These are phyloP conservation scores for Nematopogon swammerdamellus DNA, from an alignment of 2,888 invertebrate genomes.

Conservation along the genomic window DNA sequence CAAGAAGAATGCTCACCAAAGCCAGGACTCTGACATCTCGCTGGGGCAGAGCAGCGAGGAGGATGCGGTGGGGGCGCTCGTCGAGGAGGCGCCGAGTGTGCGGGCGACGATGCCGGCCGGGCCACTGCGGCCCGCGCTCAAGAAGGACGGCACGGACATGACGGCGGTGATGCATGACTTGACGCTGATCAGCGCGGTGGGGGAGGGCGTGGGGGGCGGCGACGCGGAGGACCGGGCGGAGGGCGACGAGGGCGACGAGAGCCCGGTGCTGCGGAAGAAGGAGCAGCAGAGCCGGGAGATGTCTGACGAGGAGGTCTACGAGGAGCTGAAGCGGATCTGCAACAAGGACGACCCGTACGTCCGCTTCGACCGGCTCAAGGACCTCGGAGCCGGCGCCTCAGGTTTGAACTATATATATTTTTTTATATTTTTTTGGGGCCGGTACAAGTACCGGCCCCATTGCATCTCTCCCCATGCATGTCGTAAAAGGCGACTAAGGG, in stretches of 20 bases:
- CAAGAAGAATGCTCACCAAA: constrained; percentile 68
- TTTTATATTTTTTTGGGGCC: no score
- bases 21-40: constrained; percentile 55
- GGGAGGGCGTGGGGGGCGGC: not conserved
- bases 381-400: constrained; percentile 90
- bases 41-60: constrained; percentile 55
- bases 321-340: constrained; percentile 74
- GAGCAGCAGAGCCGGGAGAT: constrained; percentile 52
- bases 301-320: constrained; percentile 73
- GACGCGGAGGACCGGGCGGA: not conserved
- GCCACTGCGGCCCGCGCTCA: constrained; percentile 37
- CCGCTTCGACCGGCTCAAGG: constrained; percentile 76
- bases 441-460: no score
- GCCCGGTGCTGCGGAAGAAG: constrained; percentile 60
- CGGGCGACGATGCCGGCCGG: constrained; percentile 56
- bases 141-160: constrained; percentile 32
- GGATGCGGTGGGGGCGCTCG: constrained; percentile 34
- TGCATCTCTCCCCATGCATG: no score
- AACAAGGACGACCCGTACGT: constrained; percentile 77
- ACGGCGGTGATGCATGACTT: constrained; percentile 40
- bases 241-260: constrained; percentile 47
- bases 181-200: constrained; percentile 23
- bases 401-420: no score
- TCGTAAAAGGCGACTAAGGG: no score
- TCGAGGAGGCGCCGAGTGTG: constrained; percentile 33